Evolutionary conservation across 2,113 vertebrate species (phyloP).

Genomic region (Pollimyrus isidori): DNA sequence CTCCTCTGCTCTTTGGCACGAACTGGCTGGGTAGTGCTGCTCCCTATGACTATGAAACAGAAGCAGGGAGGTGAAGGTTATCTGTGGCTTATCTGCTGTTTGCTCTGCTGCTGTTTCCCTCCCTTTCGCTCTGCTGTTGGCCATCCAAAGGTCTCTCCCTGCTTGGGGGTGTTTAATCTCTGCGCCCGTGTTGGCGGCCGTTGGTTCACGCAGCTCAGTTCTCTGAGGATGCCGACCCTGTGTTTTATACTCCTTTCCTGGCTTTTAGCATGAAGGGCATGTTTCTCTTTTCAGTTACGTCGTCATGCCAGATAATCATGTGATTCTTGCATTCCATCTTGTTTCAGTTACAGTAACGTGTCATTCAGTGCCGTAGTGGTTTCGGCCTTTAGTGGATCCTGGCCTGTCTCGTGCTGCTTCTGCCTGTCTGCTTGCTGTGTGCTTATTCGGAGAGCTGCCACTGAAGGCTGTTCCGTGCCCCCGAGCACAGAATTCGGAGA

Average conservation of each 20-base stretch:
- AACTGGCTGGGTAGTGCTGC: not conserved
- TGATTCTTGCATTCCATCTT: not conserved
- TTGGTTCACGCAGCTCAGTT: not conserved
- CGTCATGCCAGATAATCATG: not conserved
- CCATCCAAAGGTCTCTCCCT: not conserved
- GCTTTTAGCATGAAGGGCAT: not conserved
- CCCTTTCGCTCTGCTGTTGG: slow-evolving; percentile 12
- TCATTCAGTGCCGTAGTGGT: not conserved
- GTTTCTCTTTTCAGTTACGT: not conserved
- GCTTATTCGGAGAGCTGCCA: not conserved
- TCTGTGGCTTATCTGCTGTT: slow-evolving; percentile 19
- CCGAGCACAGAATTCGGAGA: slow-evolving; percentile 74
- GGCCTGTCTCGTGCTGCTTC: not conserved
- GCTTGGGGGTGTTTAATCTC: not conserved
- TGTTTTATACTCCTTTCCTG: not conserved
- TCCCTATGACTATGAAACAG: not conserved
- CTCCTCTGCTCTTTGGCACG: not conserved
- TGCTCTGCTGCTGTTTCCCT: not conserved
- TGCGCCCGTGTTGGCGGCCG: not conserved
- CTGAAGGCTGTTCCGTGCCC: slow-evolving; percentile 4
- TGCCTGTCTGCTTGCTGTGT: not conserved
- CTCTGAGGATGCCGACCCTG: not conserved
- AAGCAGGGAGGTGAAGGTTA: not conserved
- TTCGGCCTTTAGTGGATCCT: not conserved
- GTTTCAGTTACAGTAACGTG: not conserved